Percentiles rank a stretch among this genome's conserved stretches.
These are phyloP conservation scores for Melospiza georgiana DNA, from an alignment of 2,113 vertebrate genomes.

Conservation along the genomic window DNA sequence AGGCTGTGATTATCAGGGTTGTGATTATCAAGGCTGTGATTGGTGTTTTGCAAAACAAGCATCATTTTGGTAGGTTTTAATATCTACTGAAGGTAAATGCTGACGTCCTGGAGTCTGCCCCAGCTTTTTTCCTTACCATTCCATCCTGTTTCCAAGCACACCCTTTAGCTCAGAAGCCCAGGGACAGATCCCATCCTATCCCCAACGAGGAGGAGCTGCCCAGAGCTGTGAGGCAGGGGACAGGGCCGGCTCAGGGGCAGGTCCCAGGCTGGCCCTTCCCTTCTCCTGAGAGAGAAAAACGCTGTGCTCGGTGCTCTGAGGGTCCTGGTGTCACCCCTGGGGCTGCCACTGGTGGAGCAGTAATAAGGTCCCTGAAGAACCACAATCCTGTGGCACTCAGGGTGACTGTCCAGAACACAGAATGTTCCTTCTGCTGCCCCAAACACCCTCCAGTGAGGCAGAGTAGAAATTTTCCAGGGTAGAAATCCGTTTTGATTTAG, in stretches of 20 bases:
- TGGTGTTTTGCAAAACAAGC: neutral
- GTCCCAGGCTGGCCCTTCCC: neutral
- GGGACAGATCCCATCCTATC: neutral
- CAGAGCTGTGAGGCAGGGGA: fast-evolving
- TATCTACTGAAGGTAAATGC: neutral
- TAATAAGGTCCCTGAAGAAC: neutral
- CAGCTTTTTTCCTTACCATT: neutral
- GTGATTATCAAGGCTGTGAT: neutral
- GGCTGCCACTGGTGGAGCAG: neutral
- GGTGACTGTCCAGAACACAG: neutral
- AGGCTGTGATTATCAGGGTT: neutral
- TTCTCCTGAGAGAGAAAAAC: neutral
- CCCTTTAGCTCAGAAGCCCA: neutral
- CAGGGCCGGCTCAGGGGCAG: neutral
- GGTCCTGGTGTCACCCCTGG: neutral
- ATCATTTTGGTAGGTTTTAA: neutral
- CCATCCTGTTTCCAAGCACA: neutral
- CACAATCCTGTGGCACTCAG: neutral
- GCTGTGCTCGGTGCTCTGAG: neutral
- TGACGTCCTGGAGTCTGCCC: neutral
- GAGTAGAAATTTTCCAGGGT: too few relatives aligned
- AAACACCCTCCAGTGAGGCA: neutral
- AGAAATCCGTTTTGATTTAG: too few relatives aligned
- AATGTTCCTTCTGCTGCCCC: neutral
- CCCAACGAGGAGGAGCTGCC: neutral